phyloP scores from a whole-genome alignment of 2,888 invertebrate species.

The Eristalis intricaria region DNA sequence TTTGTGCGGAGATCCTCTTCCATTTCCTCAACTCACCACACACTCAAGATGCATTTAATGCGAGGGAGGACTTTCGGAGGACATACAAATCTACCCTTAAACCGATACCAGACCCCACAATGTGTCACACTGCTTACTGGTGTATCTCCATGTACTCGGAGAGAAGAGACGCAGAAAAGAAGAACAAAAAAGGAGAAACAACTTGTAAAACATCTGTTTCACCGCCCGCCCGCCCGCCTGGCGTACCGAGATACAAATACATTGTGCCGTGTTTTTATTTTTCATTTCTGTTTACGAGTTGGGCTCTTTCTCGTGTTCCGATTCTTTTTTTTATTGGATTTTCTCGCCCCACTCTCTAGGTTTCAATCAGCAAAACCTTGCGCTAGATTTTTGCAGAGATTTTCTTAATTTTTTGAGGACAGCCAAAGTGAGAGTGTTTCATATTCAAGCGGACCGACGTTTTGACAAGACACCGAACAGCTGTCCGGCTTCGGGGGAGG shows the following conservation, averaged over 20 bases:
- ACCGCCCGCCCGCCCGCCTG: neutral
- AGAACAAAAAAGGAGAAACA: neutral
- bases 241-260: neutral
- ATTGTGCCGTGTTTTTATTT: neutral
- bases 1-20: neutral
- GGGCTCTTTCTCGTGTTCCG: neutral
- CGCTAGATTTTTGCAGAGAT: slow-evolving; percentile 42
- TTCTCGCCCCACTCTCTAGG: neutral
- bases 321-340: slow-evolving; percentile 26
- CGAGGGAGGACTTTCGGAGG: slow-evolving; percentile 1
- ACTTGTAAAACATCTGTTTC: slow-evolving; percentile 1
- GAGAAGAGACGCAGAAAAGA: slow-evolving; percentile 4
- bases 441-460: neutral
- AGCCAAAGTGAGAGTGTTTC: slow-evolving; percentile 21
- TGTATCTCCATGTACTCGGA: slow-evolving; percentile 2
- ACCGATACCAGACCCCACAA: slow-evolving; percentile 26
- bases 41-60: neutral
- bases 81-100: slow-evolving; percentile 6
- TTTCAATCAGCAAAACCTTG: slow-evolving; percentile 31
- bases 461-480: neutral
- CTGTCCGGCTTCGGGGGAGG: neutral
- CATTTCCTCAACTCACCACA: neutral
- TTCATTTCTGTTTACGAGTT: neutral
- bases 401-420: slow-evolving; percentile 14
- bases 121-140: slow-evolving; percentile 37